Base-by-base conservation (phyloP, 2,113 vertebrate species). In the Menura novaehollandiae region DNA sequence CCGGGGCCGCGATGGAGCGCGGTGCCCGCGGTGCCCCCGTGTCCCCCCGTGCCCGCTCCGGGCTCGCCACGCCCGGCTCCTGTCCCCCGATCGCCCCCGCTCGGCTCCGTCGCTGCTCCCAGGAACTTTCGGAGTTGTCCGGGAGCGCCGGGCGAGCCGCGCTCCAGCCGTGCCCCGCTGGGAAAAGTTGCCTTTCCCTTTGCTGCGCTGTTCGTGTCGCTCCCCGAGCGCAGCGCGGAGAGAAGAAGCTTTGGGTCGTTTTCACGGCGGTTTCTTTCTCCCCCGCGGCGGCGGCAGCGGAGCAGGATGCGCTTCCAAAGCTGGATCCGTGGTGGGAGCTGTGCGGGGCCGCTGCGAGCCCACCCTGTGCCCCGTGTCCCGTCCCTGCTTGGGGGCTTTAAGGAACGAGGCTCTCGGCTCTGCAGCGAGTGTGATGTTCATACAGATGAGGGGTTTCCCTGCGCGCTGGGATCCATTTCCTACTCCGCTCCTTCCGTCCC, bases 381-480 rank as follows among this genome's bases (percentile, higher is more conserved):
- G 11, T 7, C 10, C 23, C 19, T 7, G 24, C 11, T 4, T 0
- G 8, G 44, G 30, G 35, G 26, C 7, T 1, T 30, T 2, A 0
- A n/a, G n/a, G 52, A 21, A 37, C 3, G 2, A 2, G 15, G 76
- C 67, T 60, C 7, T 13, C 2, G 0, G 3, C 3, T 27, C 9
- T 11, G 74, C 62, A 2, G 32, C 58, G 26, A 69, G 18, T 62
- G 94, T 69, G 94, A 49, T 67, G 83, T 6, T 56, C 90, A 49
- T 39, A 52, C 43, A 37, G 87, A 86, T 62, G 64, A 77, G 68
- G 51, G 73, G 4, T 27, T 28, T 41, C 47, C 71, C 4, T 33
- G 71, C 7, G 3, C 2, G 19, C 28, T 22, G 91, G 95, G 88
- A 83, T 94, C 94, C 95, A 58, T 94, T 91, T 94, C 91, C 26